phyloP scores from a whole-genome alignment of 37 sponge, comb jelly and placozoan genomes.

The Ianthella basta region DNA sequence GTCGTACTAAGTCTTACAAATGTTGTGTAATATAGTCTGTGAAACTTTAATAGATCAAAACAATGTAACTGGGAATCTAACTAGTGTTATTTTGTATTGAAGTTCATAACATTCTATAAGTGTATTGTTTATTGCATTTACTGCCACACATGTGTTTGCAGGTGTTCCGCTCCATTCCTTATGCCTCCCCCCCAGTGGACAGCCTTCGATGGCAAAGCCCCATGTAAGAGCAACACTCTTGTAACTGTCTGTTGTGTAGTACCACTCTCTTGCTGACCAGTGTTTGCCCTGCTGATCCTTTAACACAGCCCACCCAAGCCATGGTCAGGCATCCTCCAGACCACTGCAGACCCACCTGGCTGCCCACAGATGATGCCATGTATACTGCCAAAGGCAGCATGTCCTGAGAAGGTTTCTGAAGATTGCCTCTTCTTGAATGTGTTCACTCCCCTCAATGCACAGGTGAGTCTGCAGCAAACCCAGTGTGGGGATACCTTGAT shows the following conservation, averaged over 20 bases:
- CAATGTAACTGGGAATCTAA: too few species aligned
- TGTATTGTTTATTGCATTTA: too few species aligned
- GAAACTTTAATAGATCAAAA: too few species aligned
- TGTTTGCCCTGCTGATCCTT: not conserved
- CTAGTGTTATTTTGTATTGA: too few species aligned
- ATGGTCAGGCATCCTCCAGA: slow-evolving; percentile 47
- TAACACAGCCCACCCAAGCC: slow-evolving; percentile 54
- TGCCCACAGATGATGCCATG: slow-evolving; percentile 63
- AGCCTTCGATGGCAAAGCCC: slow-evolving; percentile 72
- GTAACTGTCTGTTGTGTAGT: too few species aligned
- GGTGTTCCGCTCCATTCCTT: slow-evolving; percentile 77
- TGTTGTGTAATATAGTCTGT: too few species aligned
- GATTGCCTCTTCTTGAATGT: slow-evolving; percentile 83
- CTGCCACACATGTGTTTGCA: slow-evolving; percentile 26
- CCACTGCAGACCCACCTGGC: slow-evolving; percentile 65
- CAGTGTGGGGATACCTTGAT: too few species aligned
- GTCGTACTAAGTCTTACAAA: too few species aligned
- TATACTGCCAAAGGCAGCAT: slow-evolving; percentile 40
- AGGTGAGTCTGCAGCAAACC: not conserved
- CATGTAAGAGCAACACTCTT: slow-evolving; percentile 49
- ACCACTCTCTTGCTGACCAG: too few species aligned
- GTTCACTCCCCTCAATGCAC: slow-evolving; percentile 64
- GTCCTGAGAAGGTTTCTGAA: slow-evolving; percentile 56
- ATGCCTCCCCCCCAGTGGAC: slow-evolving; percentile 66
- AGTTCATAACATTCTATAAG: too few species aligned